Percentiles rank a stretch among this genome's conserved stretches.
Evolutionary conservation across 2,888 invertebrate genomes (phyloP).

Genomic region (Protophormia terraenovae): DNA sequence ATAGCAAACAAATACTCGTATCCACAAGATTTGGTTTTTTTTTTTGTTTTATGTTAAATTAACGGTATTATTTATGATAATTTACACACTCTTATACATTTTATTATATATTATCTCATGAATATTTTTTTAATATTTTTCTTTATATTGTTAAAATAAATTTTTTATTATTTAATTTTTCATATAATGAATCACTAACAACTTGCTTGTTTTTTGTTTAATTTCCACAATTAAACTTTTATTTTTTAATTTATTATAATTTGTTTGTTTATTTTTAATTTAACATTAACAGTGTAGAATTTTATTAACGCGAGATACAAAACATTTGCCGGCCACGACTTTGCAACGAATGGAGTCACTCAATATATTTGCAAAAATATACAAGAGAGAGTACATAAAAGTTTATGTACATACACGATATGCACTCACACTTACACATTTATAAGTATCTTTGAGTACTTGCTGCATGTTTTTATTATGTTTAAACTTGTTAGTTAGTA

Average conservation of each 20-base stretch:
- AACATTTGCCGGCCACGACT: constrained; percentile 57
- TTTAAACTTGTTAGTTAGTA: neutral
- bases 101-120: neutral
- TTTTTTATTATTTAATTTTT: neutral
- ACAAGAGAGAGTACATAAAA: constrained; percentile 21
- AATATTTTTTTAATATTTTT: neutral
- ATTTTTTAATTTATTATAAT: constrained; percentile 3
- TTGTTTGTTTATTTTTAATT: neutral
- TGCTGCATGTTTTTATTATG: constrained; percentile 11
- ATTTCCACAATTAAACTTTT: neutral
- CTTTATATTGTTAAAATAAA: neutral
- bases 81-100: neutral
- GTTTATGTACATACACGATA: neutral
- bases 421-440: constrained; percentile 3
- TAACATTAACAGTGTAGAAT: constrained; percentile 20
- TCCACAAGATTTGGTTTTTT: constrained; percentile 13
- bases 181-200: neutral
- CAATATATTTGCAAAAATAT: constrained; percentile 45
- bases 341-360: constrained; percentile 58
- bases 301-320: constrained; percentile 34
- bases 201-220: neutral
- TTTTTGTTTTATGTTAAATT: neutral
- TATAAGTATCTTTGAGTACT: too few species aligned
- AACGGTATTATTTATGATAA: constrained; percentile 31
- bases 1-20: neutral